Evolutionary conservation across 23 tunicate genomes (phyloP), one percentile per base, ranked within the genome.

Genomic region (Aplidium turbinatum): DNA sequence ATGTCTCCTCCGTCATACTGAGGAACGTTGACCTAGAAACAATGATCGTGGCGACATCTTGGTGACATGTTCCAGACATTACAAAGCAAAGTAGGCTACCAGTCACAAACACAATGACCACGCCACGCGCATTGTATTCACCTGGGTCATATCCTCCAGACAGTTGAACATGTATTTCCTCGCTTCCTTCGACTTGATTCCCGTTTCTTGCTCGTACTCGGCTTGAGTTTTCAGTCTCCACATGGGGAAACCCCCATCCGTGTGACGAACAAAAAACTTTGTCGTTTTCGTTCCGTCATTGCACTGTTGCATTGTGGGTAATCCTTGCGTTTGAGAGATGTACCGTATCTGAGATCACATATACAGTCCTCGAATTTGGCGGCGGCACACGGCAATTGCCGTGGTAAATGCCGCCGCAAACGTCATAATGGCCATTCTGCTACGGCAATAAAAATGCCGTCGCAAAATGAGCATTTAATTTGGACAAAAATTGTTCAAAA

Each of bases 291-390:
- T 67, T 33, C 94, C 99, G n/a, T 82, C 95, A 66, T 92, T 84
- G 53, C 80, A 67, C 47, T 82, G 99, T 68, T 83, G 91, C 33
- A 85, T 54, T 1, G 78, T 58, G 7, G 99, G 99, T 30, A 82
- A 57, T 31, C 99, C 99, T 77, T 94, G 99, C 13, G 99, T 94
- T 72, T 87, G 87, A 1, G 89, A 63, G 64, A 93, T 85, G 76
- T 80, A 91, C 11, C 97, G 97, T 50, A 91, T 91, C 97, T 91
- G 48, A 9, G 9, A 42, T 9, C n/a, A n/a, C n/a, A n/a, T n/a
- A n/a, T n/a, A n/a, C n/a, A n/a, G n/a, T n/a, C n/a, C n/a, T n/a
- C n/a, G n/a, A n/a, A n/a, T n/a, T n/a, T n/a, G n/a, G n/a, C n/a
- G n/a, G n/a, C n/a, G n/a, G n/a, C n/a, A n/a, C n/a, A n/a, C n/a